These are phyloP conservation scores for Gryllus longicercus DNA, from an alignment of 2,888 invertebrate genomes.

Conservation along the genomic window DNA sequence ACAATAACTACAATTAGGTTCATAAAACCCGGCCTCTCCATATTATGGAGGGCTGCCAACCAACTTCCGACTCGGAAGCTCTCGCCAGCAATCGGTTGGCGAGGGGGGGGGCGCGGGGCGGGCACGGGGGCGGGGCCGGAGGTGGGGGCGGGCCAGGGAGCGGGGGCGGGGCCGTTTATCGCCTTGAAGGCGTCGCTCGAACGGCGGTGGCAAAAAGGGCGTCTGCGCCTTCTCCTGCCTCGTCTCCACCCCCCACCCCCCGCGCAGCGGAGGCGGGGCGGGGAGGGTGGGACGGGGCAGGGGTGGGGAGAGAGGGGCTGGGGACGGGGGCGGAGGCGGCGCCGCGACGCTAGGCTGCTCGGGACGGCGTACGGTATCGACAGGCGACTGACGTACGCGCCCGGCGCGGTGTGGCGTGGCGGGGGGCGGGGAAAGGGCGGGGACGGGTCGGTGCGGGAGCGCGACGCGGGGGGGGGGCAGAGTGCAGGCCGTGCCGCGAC, in stretches of 20 bases:
- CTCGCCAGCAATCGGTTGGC: not conserved
- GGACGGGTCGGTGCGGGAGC: not conserved
- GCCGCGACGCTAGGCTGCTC: not conserved
- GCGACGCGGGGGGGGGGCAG: not conserved
- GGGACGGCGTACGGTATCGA: not conserved
- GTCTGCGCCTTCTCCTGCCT: not conserved
- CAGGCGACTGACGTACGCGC: not conserved
- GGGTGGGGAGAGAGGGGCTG: not conserved
- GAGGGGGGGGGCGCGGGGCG: not conserved
- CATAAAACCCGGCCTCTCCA: not conserved
- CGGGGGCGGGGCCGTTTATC: not conserved
- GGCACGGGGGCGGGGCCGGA: not conserved
- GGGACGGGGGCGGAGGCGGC: not conserved
- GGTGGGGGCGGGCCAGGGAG: not conserved
- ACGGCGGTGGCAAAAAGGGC: not conserved
- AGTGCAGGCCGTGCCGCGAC: not conserved
- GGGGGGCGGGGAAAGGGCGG: not conserved
- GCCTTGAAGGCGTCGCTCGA: not conserved
- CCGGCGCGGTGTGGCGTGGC: not conserved
- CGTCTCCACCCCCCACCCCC: not conserved
- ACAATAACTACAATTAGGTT: constrained; percentile 5
- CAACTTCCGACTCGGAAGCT: not conserved
- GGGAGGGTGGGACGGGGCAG: not conserved
- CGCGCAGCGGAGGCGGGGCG: not conserved
- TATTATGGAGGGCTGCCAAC: constrained; percentile 5